phyloP scores from a whole-genome alignment of 2,797 vertebrate species.

The Cyprinella venusta region DNA sequence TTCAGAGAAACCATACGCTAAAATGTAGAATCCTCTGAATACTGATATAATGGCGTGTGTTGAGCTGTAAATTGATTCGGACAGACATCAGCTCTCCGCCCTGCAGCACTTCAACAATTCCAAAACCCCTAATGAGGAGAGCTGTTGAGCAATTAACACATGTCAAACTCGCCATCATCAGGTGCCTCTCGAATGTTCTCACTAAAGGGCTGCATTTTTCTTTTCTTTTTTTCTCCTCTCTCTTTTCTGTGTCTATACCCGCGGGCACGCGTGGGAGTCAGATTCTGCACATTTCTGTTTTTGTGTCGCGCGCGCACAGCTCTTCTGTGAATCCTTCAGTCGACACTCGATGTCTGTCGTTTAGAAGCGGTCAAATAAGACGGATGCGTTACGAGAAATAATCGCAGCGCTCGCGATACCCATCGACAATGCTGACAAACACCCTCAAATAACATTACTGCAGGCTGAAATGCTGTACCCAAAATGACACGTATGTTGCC shows the following conservation, averaged over 20 bases:
- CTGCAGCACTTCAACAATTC: slow-evolving; percentile 89
- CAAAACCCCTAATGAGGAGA: slow-evolving; percentile 95
- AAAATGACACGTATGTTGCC: neutral
- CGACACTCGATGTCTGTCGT: slow-evolving; percentile 82
- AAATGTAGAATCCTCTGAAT: neutral
- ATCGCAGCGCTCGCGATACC: slow-evolving; percentile 71
- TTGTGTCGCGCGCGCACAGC: slow-evolving; percentile 84
- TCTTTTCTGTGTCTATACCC: slow-evolving; percentile 67
- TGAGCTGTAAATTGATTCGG: slow-evolving; percentile 68
- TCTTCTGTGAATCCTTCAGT: slow-evolving; percentile 84
- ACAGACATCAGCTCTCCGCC: slow-evolving; percentile 80
- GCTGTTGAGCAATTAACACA: slow-evolving; percentile 95
- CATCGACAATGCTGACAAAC: slow-evolving; percentile 32
- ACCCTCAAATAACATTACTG: neutral
- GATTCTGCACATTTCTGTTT: slow-evolving; percentile 78
- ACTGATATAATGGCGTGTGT: neutral
- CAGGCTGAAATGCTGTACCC: neutral
- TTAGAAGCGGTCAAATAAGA: slow-evolving; percentile 85
- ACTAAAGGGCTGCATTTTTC: slow-evolving; percentile 82
- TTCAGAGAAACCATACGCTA: no score
- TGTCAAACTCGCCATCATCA: slow-evolving; percentile 97
- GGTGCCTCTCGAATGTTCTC: slow-evolving; percentile 94
- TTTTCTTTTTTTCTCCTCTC: slow-evolving; percentile 53
- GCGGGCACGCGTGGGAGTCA: slow-evolving; percentile 83
- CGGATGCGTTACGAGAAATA: slow-evolving; percentile 81